A percentile compares a stretch with the other conserved stretches of the same genome.
phyloP scores from a whole-genome alignment of 2,888 invertebrate genomes.

The Dioctria linearis region DNA sequence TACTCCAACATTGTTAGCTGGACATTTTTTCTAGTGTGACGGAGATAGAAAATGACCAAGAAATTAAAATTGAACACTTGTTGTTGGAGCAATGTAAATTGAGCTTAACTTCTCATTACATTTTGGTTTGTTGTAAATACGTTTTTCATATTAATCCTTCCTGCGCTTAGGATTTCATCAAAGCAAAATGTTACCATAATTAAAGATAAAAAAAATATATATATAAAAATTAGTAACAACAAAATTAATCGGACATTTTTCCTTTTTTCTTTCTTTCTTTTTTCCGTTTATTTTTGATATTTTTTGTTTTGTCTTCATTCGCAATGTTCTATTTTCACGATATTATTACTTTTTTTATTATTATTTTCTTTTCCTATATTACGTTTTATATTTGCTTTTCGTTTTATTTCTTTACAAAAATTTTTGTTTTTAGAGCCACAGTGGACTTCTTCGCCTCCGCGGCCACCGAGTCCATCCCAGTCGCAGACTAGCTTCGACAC shows the following conservation, averaged over 20 bases:
- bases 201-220: not conserved
- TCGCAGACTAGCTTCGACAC: conserved; percentile 73
- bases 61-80: no score
- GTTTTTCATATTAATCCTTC: conserved; percentile 17
- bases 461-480: conserved; percentile 72
- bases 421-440: conserved; percentile 72
- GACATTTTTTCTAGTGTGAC: no score
- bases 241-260: conserved; percentile 40
- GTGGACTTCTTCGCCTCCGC: conserved; percentile 72
- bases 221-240: conserved; percentile 3
- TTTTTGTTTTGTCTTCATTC: not conserved
- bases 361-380: not conserved
- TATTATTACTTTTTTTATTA: not conserved
- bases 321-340: no score
- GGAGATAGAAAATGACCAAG: no score
- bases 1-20: no score
- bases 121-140: conserved; percentile 19
- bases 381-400: not conserved
- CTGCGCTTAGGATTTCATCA: conserved; percentile 36
- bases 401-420: conserved; percentile 62
- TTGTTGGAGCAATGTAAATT: no score
- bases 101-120: conserved; percentile 13
- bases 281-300: not conserved
- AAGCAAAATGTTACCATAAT: not conserved
- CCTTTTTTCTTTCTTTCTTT: conserved; percentile 11